Evolutionary conservation across 1,140 invertebrate genomes (phyloP).

Genomic region (Drosophila murphyi): DNA sequence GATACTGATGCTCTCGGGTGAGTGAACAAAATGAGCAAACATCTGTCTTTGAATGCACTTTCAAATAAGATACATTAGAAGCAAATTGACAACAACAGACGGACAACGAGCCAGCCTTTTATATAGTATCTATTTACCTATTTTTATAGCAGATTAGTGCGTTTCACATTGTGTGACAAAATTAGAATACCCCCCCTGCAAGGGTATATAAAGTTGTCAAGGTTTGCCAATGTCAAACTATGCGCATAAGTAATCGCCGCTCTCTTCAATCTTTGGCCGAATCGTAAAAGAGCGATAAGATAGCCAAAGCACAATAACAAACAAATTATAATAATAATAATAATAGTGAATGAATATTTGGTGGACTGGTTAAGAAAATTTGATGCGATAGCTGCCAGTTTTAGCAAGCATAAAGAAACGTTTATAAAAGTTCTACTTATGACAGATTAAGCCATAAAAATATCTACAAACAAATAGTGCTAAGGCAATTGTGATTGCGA

Average conservation of each 20-base stretch:
- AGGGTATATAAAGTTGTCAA: background rate
- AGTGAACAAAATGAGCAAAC: constrained; percentile 14
- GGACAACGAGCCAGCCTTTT: too few relatives aligned
- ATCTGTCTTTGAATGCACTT: background rate
- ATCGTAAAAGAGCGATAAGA: constrained; percentile 26
- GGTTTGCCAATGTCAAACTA: constrained; percentile 24
- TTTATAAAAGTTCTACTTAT: too few relatives aligned
- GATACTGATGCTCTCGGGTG: constrained; percentile 87
- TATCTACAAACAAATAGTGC: too few relatives aligned
- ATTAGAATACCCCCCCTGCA: background rate
- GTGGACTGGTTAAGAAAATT: too few relatives aligned
- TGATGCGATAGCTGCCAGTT: background rate
- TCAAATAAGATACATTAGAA: too few relatives aligned
- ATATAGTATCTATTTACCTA: too few relatives aligned
- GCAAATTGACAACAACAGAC: background rate
- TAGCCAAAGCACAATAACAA: constrained; percentile 10
- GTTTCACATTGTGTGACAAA: background rate
- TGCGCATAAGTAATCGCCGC: constrained; percentile 6
- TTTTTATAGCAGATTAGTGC: too few relatives aligned
- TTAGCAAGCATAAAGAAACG: background rate
- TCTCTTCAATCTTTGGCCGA: constrained; percentile 19
- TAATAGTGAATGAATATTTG: background rate
- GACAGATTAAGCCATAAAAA: too few relatives aligned
- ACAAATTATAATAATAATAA: background rate
- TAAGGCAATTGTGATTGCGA: too few relatives aligned